Base-by-base conservation (phyloP, 2,888 invertebrate genomes). In the Apamea monoglypha region DNA sequence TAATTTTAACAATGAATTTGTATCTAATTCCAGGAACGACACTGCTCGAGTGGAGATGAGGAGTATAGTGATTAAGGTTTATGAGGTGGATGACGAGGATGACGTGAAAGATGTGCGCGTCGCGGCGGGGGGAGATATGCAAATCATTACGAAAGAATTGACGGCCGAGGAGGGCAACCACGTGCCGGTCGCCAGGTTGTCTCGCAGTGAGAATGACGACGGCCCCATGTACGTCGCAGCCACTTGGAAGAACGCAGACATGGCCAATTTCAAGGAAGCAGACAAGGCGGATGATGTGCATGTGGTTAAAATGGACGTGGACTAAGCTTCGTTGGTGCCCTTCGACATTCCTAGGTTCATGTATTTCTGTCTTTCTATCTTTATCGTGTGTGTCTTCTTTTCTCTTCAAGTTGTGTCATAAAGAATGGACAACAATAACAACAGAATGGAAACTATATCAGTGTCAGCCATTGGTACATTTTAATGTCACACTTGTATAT, bases 71-170 rank as follows among this genome's bases (percentile, higher is more conserved):
- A 16, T 16, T 47, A 14, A 14, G 44, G 44, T 12, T 1, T 1
- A 44, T 6, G 44, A 44, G 44, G 6, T 44, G 44, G 10, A 6
- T 44, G 44, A 44, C 1, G 8, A 10, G 44, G 12, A 44, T 12
- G 44, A 44, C 44, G 44, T 44, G 10, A 12, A 8, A 44, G 44
- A 44, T 2, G 12, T 44, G 44, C 44, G 12, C 10, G 56, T 59
- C 76, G n/a, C 2, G 59, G 59, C 4, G 47, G 44, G 10, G 47
- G n/a, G 6, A 32, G 21, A 32, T 16, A 36, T 61, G 59, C 76
- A 76, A 76, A 76, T 76, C 75, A 14, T 1, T 6, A n/a, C 4
- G 40, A 74, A 74, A 74, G 59, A 76, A 76, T 59, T 76, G 44
- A 47, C 76, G 76, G 47, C 16, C n/a, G 76, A 61, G 76, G 36